Conservation (phyloP, 2,888 invertebrate species). For the Dione juno region DNA sequence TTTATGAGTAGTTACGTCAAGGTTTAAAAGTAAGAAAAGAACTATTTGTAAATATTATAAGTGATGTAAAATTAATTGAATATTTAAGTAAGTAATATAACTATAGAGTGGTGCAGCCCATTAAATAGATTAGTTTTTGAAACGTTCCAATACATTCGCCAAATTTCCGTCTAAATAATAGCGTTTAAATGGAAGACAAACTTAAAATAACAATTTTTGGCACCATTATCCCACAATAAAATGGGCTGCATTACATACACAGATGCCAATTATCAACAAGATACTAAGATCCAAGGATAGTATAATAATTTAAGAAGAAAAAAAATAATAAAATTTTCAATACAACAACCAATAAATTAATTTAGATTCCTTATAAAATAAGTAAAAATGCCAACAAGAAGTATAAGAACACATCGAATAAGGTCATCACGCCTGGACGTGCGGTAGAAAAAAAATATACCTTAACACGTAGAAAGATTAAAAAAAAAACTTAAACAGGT, state of each 20-base stretch:
- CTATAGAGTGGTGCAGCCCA: conserved; percentile 55
- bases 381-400: conserved; percentile 84
- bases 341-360: conserved; percentile 84
- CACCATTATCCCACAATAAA: conserved; percentile 60
- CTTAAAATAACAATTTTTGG: conserved; percentile 64
- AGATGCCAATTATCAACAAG: conserved; percentile 73
- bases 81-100: conserved; percentile 42
- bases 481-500: conserved; percentile 82
- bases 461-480: conserved; percentile 79
- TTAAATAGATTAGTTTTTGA: conserved; percentile 40
- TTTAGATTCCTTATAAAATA: conserved; percentile 83
- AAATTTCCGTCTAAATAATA: conserved; percentile 46
- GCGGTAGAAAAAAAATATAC: conserved; percentile 60
- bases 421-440: conserved; percentile 60
- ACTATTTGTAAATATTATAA: conserved; percentile 62
- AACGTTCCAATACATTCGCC: conserved; percentile 39
- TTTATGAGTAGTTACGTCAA: conserved; percentile 82
- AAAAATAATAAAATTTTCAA: conserved; percentile 64
- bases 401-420: conserved; percentile 82
- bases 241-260: conserved; percentile 77
- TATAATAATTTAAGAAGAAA: conserved; percentile 79
- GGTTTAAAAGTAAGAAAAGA: conserved; percentile 77
- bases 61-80: conserved; percentile 51
- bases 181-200: conserved; percentile 65
- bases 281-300: conserved; percentile 63